Evolutionary conservation across 2,797 vertebrate species (phyloP), one percentile per base, ranked within the genome.

Genomic region (Malacoctenus gilli): DNA sequence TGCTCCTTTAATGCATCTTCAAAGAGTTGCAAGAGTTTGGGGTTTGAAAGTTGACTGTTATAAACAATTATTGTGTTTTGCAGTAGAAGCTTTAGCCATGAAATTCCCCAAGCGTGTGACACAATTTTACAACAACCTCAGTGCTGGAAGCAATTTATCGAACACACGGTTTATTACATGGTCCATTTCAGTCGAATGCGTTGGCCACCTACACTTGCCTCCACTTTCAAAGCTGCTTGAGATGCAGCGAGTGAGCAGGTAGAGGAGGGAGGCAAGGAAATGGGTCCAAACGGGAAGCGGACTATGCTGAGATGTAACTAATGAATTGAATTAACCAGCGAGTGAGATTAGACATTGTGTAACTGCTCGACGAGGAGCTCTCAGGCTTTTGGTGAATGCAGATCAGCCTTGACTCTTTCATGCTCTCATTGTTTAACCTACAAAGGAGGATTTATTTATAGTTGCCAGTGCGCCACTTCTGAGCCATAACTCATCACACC

Each of bases 141-240:
- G 60, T 43, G 41, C 39, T 43, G 52, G 54, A 71, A 75, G 65
- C 68, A 58, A 59, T 68, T 74, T 83, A 53, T 64, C 55, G 25
- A 65, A 64, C 52, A 53, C 36, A 43, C 30, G 62, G 35, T 79
- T 75, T 67, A 80, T 79, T 68, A 68, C 69, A 68, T 39, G 71
- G 53, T 68, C 56, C 23, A 59, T 69, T 77, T 69, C 59, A 55
- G 36, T 21, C 46, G 50, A 64, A 48, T 56, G 48, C 42, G 56
- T 56, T 50, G 35, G 39, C 41, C 31, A 36, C 51, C 43, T 53
- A 10, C 39, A 40, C 39, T 49, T 41, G 39, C 36, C 40, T 62
- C 66, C 25, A 47, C 40, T 39, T 38, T 46, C 13, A 34, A 47
- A 48, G 56, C 28, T 37, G 37, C 55, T 28, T 28, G 25, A 28